Conservation (phyloP, 2,113 vertebrate species). For the Myanophis thanlyinensis region DNA sequence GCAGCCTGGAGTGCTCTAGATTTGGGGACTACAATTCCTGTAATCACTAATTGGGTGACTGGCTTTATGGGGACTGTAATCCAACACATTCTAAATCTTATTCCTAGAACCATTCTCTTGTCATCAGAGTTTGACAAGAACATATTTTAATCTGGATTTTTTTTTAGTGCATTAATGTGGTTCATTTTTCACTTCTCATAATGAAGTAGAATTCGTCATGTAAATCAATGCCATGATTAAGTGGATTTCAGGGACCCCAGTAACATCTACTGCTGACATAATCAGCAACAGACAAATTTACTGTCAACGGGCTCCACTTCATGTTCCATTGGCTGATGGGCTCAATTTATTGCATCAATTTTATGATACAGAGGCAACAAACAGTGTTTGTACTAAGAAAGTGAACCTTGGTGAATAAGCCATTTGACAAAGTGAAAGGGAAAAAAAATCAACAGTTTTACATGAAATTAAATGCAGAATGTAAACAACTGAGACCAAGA, state of each 20-base stretch:
- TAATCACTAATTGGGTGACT: background rate
- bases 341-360: background rate
- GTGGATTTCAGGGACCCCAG: background rate
- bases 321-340: background rate
- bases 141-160: background rate
- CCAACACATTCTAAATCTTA: background rate
- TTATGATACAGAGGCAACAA: background rate
- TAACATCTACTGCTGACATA: background rate
- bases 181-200: background rate
- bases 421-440: background rate
- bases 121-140: background rate
- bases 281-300: background rate
- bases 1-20: background rate
- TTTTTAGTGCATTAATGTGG: background rate
- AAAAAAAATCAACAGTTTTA: background rate
- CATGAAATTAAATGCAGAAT: background rate
- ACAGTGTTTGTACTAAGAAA: background rate
- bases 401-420: background rate
- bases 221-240: background rate
- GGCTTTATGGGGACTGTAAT: background rate
- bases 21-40: background rate
- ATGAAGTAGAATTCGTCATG: background rate
- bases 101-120: background rate
- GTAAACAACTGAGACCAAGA: background rate
- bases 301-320: background rate